Percentiles rank a stretch among this genome's conserved stretches.
phyloP scores from a whole-genome alignment of 2,113 vertebrate genomes.

The Hymenochirus boettgeri region DNA sequence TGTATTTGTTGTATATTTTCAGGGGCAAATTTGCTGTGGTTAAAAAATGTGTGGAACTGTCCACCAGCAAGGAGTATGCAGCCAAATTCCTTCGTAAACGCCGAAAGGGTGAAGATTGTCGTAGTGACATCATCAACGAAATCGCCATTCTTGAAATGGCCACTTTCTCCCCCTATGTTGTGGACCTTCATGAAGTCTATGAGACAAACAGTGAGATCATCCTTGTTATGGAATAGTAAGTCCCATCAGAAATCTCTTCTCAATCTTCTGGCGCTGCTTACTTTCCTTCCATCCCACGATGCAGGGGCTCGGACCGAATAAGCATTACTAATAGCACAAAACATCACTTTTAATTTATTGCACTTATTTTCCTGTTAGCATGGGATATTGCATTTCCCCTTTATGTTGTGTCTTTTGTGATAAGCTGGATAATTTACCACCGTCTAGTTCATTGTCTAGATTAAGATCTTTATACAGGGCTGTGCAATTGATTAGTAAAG shows the following conservation, averaged over 20 bases:
- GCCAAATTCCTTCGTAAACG: constrained; percentile 75
- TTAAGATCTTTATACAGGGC: too few species aligned
- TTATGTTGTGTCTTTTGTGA: too few species aligned
- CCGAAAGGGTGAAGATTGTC: constrained; percentile 71
- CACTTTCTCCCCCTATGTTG: constrained; percentile 66
- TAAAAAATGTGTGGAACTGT: constrained; percentile 72
- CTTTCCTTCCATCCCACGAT: too few species aligned
- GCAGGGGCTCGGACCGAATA: too few species aligned
- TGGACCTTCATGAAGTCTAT: constrained; percentile 72
- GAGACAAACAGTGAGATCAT: constrained; percentile 70
- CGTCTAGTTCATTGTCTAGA: too few species aligned
- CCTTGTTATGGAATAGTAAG: constrained; percentile 75
- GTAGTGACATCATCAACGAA: constrained; percentile 72
- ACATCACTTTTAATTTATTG: too few species aligned
- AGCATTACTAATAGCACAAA: too few species aligned
- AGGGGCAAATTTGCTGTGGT: constrained; percentile 81
- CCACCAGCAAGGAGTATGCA: constrained; percentile 67
- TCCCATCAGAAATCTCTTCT: constrained; percentile 14
- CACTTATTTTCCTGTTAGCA: too few species aligned
- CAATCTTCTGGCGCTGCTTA: background rate
- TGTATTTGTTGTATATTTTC: background rate
- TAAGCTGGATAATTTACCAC: too few species aligned
- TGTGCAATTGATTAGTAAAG: too few species aligned
- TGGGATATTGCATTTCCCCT: too few species aligned
- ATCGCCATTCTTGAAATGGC: constrained; percentile 72